Conservation (phyloP, 2,797 vertebrate genomes). For the Agapornis canus region DNA sequence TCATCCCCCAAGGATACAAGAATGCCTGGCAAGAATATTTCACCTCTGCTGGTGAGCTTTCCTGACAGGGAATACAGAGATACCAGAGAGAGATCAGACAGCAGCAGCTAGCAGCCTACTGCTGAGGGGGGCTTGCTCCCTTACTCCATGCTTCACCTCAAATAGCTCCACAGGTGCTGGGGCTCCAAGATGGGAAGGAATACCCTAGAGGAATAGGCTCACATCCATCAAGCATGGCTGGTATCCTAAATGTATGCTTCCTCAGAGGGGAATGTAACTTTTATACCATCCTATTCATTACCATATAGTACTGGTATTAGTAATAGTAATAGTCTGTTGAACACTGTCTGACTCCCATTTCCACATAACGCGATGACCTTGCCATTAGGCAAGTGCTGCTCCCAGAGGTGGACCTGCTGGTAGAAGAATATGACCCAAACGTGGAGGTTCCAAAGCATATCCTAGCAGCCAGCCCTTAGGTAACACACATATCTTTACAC, state of each 20-base stretch:
- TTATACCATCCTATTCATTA: background rate
- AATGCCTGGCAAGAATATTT: background rate
- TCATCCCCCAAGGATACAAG: accelerated
- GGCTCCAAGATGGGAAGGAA: background rate
- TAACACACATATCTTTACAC: background rate
- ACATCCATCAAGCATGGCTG: background rate
- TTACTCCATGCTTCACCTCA: background rate
- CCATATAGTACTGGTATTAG: background rate
- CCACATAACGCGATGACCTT: accelerated
- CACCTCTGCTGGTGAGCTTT: background rate
- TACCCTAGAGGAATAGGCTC: background rate
- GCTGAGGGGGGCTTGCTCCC: background rate
- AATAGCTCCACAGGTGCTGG: background rate
- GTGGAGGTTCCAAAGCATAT: background rate
- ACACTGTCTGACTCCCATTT: background rate
- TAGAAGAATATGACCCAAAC: background rate
- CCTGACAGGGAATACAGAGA: background rate
- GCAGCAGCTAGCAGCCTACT: background rate
- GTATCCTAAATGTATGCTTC: background rate
- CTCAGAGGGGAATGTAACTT: background rate
- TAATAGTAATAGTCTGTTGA: background rate
- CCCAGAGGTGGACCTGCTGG: background rate
- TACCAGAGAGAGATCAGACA: background rate
- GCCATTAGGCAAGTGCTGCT: background rate
- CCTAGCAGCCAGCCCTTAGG: background rate